Conservation (phyloP, 2,797 vertebrate species). For the Rhynchonycteris naso region DNA sequence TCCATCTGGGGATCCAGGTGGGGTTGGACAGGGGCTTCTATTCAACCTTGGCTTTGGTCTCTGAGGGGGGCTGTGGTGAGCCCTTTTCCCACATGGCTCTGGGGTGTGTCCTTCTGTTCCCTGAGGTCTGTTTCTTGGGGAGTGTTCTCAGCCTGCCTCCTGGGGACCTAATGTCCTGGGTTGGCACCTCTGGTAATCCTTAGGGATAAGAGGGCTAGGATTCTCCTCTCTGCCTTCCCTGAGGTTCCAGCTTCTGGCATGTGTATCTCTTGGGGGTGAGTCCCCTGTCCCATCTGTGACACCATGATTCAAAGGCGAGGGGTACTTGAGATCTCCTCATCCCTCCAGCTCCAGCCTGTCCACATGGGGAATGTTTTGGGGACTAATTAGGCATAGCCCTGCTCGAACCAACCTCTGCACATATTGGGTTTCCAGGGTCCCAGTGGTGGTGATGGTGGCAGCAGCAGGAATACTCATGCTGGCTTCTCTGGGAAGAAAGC, state of each 20-base stretch:
- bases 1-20: accelerated
- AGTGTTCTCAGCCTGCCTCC: not conserved
- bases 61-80: not conserved
- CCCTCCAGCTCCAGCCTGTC: not conserved
- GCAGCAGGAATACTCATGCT: slow-evolving; percentile 43
- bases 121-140: not conserved
- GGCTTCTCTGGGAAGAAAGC: slow-evolving; percentile 81
- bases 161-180: not conserved
- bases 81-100: not conserved
- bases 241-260: not conserved
- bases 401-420: too few species aligned
- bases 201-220: too few species aligned
- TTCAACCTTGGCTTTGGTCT: not conserved
- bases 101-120: not conserved
- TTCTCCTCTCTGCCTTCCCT: not conserved
- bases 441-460: accelerated
- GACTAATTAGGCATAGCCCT: too few species aligned
- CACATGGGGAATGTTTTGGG: accelerated
- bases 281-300: not conserved
- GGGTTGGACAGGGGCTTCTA: not conserved
- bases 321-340: not conserved
- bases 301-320: not conserved
- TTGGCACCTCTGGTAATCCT: not conserved
- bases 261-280: not conserved
- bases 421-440: slow-evolving; percentile 15